Conservation (phyloP, 2,113 vertebrate genomes). For the Himantopus leucocephalus region DNA sequence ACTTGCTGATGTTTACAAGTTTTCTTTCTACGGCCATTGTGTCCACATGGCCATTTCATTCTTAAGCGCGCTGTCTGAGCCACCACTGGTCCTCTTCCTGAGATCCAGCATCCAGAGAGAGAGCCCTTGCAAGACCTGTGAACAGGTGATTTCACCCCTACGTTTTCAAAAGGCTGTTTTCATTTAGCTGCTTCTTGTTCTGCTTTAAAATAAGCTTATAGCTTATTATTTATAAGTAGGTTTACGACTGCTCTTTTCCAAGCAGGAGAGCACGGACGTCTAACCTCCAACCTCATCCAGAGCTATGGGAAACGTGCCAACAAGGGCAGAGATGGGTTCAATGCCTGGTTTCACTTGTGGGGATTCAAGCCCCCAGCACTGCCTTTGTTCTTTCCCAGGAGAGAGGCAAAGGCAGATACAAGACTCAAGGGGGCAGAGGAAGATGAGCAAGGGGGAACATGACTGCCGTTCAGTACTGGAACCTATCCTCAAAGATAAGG, state of each 20-base stretch:
- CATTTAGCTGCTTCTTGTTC: not conserved
- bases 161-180: not conserved
- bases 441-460: not conserved
- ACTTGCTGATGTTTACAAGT: not conserved
- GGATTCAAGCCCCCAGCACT: not conserved
- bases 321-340: not conserved
- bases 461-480: not conserved
- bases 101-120: not conserved
- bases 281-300: not conserved
- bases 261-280: rapidly evolving
- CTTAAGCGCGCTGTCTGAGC: not conserved
- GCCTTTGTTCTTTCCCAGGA: not conserved
- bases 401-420: not conserved
- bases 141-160: not conserved
- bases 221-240: not conserved
- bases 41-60: not conserved
- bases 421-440: not conserved
- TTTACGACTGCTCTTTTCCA: not conserved
- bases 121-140: not conserved
- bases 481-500: not conserved
- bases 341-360: not conserved
- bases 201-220: not conserved
- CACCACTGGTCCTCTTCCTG: not conserved
- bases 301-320: not conserved
- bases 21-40: not conserved